These are phyloP conservation scores for Drosophila mauritiana DNA, from an alignment of 1,140 invertebrate genomes.

Conservation along the genomic window DNA sequence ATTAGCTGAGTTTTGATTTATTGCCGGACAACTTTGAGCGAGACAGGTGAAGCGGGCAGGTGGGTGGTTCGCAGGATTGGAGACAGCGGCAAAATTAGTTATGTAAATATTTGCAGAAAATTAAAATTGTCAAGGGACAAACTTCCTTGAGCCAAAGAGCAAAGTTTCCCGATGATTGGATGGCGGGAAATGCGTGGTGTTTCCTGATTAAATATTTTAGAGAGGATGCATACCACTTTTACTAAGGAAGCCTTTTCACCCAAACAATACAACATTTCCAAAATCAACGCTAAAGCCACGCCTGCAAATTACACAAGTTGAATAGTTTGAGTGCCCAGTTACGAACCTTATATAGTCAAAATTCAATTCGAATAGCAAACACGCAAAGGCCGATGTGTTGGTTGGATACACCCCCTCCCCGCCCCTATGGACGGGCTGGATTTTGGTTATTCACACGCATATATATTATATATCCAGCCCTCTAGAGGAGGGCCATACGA, in stretches of 20 bases:
- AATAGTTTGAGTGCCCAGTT: background rate
- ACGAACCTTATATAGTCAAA: conserved; percentile 1
- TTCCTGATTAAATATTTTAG: conserved; percentile 1
- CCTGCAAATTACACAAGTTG: conserved; percentile 20
- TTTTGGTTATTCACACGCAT: conserved; percentile 25
- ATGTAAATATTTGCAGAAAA: conserved; percentile 77
- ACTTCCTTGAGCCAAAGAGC: conserved; percentile 50
- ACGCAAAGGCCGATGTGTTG: conserved; percentile 30
- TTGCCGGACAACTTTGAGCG: conserved; percentile 54
- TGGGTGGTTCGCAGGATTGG: background rate
- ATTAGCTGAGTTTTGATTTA: conserved; percentile 83
- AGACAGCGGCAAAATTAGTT: conserved; percentile 52
- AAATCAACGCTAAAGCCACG: conserved; percentile 15
- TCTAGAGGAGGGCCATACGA: conserved; percentile 11
- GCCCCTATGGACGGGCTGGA: background rate
- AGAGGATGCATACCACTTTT: conserved; percentile 4
- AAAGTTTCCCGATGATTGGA: conserved; percentile 41
- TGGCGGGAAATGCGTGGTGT: conserved; percentile 27
- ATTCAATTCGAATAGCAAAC: conserved; percentile 59
- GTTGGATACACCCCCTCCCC: background rate
- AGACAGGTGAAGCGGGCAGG: conserved; percentile 22
- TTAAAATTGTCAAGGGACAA: conserved; percentile 72
- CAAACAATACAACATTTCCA: conserved; percentile 8
- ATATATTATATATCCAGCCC: background rate
- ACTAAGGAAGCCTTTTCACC: background rate